phyloP scores from a whole-genome alignment of 2,888 invertebrate genomes.

The Acronicta leporina region DNA sequence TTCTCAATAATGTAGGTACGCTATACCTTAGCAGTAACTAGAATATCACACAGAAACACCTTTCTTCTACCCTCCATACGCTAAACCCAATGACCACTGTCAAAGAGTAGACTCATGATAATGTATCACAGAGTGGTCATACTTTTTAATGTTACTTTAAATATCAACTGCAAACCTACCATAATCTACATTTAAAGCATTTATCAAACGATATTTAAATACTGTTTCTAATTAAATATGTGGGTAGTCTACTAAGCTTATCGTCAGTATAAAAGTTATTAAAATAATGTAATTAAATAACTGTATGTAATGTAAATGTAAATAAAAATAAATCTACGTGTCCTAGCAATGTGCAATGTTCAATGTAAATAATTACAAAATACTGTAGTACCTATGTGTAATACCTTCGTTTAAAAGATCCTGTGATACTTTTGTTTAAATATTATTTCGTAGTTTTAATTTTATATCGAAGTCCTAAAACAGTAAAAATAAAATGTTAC shows the following conservation, averaged over 20 bases:
- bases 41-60: too few species aligned
- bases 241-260: not conserved
- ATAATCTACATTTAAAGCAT: too few species aligned
- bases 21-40: too few species aligned
- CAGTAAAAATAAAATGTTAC: too few species aligned
- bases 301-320: too few species aligned
- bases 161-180: too few species aligned
- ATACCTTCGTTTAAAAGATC: slow-evolving; percentile 28
- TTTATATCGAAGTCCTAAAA: slow-evolving; percentile 11
- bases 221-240: not conserved
- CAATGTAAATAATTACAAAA: slow-evolving; percentile 31
- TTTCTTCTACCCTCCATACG: too few species aligned
- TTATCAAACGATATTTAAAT: not conserved
- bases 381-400: slow-evolving; percentile 14
- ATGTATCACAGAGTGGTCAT: too few species aligned
- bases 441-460: slow-evolving; percentile 19
- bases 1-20: too few species aligned
- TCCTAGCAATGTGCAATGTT: slow-evolving; percentile 45
- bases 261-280: not conserved
- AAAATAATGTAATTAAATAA: slow-evolving; percentile 18
- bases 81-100: too few species aligned
- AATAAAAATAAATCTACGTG: slow-evolving; percentile 44
- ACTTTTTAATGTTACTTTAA: too few species aligned
- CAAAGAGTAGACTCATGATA: too few species aligned
- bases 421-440: slow-evolving; percentile 46